phyloP scores from a whole-genome alignment of 2,797 vertebrate genomes.

The Cossypha caffra region DNA sequence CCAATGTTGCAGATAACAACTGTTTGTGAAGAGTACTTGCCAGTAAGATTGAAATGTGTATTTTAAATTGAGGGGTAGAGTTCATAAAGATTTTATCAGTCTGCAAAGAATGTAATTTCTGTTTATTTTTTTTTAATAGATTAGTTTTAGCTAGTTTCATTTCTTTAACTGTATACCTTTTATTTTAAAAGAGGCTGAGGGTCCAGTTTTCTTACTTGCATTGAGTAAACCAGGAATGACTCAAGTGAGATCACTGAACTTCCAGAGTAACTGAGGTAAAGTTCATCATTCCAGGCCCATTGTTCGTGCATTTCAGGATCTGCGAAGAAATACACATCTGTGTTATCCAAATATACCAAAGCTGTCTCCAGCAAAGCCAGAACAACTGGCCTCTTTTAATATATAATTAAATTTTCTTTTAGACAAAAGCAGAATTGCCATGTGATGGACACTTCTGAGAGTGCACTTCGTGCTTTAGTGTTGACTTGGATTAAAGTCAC shows the following conservation, averaged over 20 bases:
- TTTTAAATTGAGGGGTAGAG: not conserved
- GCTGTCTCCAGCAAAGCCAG: not conserved
- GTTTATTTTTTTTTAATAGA: not conserved
- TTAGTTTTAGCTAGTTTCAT: not conserved
- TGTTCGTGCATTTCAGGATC: not conserved
- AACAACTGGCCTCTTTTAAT: not conserved
- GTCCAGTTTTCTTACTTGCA: not conserved
- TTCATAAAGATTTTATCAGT: not conserved
- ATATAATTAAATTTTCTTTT: not conserved
- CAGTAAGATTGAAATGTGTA: not conserved
- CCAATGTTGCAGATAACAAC: slow-evolving; percentile 77
- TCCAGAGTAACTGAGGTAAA: not conserved
- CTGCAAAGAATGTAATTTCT: not conserved
- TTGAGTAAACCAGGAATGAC: not conserved
- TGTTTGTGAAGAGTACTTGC: slow-evolving; percentile 65
- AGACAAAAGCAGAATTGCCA: not conserved
- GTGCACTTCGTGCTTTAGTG: not conserved
- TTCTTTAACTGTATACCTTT: not conserved
- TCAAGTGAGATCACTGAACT: not conserved
- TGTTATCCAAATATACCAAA: not conserved
- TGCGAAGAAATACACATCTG: not conserved
- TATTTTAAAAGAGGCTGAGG: not conserved
- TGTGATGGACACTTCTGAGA: not conserved
- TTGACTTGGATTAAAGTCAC: not conserved
- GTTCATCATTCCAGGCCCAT: fast-evolving